Base-by-base conservation (phyloP, 1,140 invertebrate genomes). In the Muscidifurax raptorellus region DNA sequence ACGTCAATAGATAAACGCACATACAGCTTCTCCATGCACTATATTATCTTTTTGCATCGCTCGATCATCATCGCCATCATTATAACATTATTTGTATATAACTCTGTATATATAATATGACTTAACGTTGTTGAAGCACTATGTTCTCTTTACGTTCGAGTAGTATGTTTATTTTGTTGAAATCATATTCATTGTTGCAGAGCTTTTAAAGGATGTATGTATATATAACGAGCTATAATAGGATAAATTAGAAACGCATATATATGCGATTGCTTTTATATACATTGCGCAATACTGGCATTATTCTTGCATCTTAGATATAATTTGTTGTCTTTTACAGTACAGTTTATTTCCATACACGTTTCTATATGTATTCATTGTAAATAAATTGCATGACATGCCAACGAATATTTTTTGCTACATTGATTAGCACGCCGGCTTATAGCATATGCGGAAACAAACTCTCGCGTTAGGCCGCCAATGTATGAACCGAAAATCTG, bases 1-100 rank as follows among this genome's bases (percentile, higher is more conserved):
- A 93, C 64, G 66, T 85, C 7, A 87, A 91, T 47, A 69, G 40
- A 83, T 87, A 85, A 85, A 84, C 9, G 18, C 36, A 13, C n/a
- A n/a, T n/a, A 18, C 18, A n/a, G 15, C 71, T 72, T 74, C 47
- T 52, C 4, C 18, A 59, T n/a, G 0, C 0, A 2, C 13, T 59
- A 76, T n/a, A n/a, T n/a, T n/a, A 25, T 77, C 13, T 44, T 44
- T 7, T 44, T 77, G 52, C 40, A 77, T 77, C 28, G 22, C 36
- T 47, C 59, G n/a, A 22, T 36, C 18, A 18, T 30, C 22, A 77
- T 77, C 12, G 2, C 71, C 30, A 15, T 69, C 52, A 59, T 59
- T 59, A 4, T 59, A n/a, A n/a, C n/a, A n/a, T n/a, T n/a, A 59
- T 22, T 18, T 74, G 71, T 74, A 74, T 9, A 74, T 74, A 36